Evolutionary conservation across 2,797 vertebrate genomes (phyloP).

Genomic region (Pteronotus mesoamericanus): DNA sequence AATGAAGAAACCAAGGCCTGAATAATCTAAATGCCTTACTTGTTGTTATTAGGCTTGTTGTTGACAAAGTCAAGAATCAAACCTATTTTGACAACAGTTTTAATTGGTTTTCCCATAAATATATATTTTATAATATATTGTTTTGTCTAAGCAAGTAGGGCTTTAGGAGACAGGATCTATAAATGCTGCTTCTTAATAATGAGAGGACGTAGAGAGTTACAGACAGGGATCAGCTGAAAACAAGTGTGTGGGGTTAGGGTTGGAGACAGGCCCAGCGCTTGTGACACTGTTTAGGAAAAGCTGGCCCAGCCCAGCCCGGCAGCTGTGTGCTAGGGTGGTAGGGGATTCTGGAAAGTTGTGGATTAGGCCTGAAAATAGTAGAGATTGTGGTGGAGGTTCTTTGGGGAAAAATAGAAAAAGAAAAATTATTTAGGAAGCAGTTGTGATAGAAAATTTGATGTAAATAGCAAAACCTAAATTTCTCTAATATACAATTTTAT

Average conservation of each 20-base stretch:
- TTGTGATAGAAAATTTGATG: background rate
- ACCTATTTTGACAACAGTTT: background rate
- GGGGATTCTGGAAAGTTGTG: background rate
- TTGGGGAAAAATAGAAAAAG: background rate
- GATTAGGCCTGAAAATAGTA: background rate
- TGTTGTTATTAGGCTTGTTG: background rate
- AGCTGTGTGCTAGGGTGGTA: no score
- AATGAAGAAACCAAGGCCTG: background rate
- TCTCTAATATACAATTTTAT: background rate
- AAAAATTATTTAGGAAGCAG: background rate
- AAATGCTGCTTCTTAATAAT: background rate
- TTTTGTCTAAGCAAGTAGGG: background rate
- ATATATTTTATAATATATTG: background rate
- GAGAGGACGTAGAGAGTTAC: background rate
- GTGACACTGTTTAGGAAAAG: background rate
- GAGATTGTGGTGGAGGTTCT: background rate
- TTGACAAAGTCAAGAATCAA: background rate
- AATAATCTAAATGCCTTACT: background rate
- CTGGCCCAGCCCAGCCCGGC: background rate
- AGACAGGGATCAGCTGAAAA: background rate
- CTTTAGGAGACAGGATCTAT: background rate
- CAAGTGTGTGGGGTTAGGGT: accelerated
- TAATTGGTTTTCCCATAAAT: background rate
- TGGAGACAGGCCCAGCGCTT: background rate
- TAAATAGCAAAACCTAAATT: background rate